Evolutionary conservation across 2,797 vertebrate species (phyloP).

Genomic region (Sebastes hubbsi): DNA sequence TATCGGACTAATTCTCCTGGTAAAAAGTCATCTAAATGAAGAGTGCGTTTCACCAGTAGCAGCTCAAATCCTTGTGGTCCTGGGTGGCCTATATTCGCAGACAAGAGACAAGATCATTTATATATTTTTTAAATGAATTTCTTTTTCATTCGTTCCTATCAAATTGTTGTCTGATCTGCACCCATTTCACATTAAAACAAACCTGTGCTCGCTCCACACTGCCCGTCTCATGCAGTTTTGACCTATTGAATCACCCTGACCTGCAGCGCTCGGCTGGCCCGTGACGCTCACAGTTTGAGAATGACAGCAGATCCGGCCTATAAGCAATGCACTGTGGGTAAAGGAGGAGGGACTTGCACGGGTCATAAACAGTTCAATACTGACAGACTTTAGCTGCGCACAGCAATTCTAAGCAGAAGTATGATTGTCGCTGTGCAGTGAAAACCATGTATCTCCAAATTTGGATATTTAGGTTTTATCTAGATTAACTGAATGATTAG

Average conservation of each 20-base stretch:
- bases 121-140: not conserved
- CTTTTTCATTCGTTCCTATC: not conserved
- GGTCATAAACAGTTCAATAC: conserved; percentile 22
- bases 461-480: not conserved
- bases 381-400: not conserved
- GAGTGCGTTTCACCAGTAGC: not conserved
- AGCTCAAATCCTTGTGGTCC: conserved; percentile 2
- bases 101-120: not conserved
- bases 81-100: not conserved
- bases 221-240: not conserved
- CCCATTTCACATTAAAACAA: not conserved
- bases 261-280: not conserved
- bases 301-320: conserved; percentile 4
- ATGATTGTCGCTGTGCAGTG: not conserved
- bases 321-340: conserved; percentile 6
- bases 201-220: not conserved
- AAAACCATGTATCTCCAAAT: not conserved
- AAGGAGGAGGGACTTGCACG: not conserved
- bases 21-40: not conserved
- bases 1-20: not conserved
- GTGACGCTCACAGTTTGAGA: conserved; percentile 9
- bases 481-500: not conserved
- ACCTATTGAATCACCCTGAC: conserved; percentile 1
- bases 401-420: not conserved
- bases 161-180: not conserved